Evolutionary conservation across 2,113 vertebrate species (phyloP).

Genomic region (Corythaixoides concolor): DNA sequence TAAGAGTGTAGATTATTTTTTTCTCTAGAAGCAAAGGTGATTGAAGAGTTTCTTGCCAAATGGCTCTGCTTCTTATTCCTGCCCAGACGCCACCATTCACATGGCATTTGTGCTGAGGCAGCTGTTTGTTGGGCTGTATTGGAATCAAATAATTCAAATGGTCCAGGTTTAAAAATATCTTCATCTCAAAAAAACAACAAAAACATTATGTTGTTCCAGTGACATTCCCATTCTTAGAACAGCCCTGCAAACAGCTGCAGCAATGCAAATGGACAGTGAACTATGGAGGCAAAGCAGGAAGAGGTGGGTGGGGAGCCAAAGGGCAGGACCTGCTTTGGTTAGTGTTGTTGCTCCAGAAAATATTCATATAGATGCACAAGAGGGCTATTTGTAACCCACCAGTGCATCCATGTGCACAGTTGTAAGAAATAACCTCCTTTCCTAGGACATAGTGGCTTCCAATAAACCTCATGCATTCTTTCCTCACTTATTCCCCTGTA

Average conservation of each 20-base stretch:
- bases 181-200: background rate
- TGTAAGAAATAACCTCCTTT: background rate
- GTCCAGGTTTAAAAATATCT: conserved; percentile 31
- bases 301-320: background rate
- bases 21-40: background rate
- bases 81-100: background rate
- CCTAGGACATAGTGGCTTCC: background rate
- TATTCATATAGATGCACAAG: background rate
- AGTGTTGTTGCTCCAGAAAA: background rate
- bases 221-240: background rate
- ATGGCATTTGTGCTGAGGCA: conserved; percentile 1
- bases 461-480: background rate
- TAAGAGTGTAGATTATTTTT: background rate
- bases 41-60: conserved; percentile 14
- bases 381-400: background rate
- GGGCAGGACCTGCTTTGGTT: background rate
- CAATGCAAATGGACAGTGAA: background rate
- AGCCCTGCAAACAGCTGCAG: background rate
- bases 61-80: background rate
- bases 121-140: background rate
- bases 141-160: background rate
- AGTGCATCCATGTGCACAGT: background rate
- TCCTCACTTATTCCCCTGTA: background rate
- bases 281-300: background rate
- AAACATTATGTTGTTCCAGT: background rate